phyloP scores from a whole-genome alignment of 2,113 vertebrate species.

The Chloroceryle aenea region DNA sequence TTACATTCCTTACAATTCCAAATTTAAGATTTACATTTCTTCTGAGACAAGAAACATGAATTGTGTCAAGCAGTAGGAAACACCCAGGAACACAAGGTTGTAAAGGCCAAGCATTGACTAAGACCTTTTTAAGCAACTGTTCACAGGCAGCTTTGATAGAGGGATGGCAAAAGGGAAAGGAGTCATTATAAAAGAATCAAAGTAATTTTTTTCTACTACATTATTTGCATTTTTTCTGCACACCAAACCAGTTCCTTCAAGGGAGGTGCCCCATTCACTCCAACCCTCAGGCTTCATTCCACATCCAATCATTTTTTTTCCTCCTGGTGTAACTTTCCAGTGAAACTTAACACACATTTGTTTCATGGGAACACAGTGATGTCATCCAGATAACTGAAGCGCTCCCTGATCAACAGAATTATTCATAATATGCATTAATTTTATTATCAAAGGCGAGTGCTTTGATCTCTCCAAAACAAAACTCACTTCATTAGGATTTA shows the following conservation, averaged over 20 bases:
- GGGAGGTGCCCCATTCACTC: neutral
- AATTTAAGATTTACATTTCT: neutral
- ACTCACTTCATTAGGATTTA: neutral
- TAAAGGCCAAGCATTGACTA: neutral
- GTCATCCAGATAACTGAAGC: neutral
- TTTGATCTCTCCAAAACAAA: neutral
- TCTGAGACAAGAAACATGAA: neutral
- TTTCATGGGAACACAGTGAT: neutral
- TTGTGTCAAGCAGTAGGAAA: neutral
- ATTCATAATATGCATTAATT: conserved; percentile 7
- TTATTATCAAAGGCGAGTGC: neutral
- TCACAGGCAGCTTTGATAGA: neutral
- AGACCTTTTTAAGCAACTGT: neutral
- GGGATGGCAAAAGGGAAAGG: neutral
- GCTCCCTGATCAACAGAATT: neutral
- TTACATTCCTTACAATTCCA: neutral
- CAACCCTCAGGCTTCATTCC: conserved; percentile 13
- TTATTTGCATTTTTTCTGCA: neutral
- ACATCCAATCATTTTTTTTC: neutral
- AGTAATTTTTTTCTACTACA: neutral
- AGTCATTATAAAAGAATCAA: neutral
- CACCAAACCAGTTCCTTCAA: neutral
- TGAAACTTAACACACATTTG: neutral
- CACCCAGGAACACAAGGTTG: neutral
- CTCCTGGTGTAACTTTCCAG: neutral